Base-by-base conservation (phyloP, 1,140 invertebrate genomes). In the Globodera ellingtonae region DNA sequence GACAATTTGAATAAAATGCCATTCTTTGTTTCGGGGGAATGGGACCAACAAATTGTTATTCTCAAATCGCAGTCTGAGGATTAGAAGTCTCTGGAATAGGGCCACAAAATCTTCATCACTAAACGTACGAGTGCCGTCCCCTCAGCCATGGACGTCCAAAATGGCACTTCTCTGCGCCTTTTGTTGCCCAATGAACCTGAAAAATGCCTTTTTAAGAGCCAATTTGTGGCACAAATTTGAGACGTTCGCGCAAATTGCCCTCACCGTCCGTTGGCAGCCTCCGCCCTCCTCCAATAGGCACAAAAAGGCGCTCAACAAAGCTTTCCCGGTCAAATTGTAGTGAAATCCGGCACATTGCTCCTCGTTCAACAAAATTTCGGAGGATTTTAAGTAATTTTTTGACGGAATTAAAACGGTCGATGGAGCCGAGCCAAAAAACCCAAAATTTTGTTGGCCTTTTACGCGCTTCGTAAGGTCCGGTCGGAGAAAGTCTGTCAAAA, bases 221-320 rank as follows among this genome's bases (percentile, higher is more conserved):
- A 35, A 35, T 35, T 35, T 35, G 35, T 35, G 35, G 2, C 35
- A 35, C 35, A 35, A 35, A 66, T 18, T 47, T 21, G 24, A 46
- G 35, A 46, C 35, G 18, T 35, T 71, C 69, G 35, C 9, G 18
- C 9, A 24, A 59, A 71, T 50, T 70, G 21, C 9, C 35, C 56
- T 77, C 78, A 82, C 82, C 48, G 83, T 67, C 24, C 82, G 44
- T 85, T 86, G 78, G 69, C 84, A 85, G 10, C 65, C 81, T 18
- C 84, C 84, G 21, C 75, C 83, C 72, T 81, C 62, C 52, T 85
- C 84, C 78, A 85, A 78, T 24, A 85, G 73, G 70, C 84, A 85
- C 48, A 85, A 65, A 66, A 85, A 85, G 10, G 50, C 74, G n/a
- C 79, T 85, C 7, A 85, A 50, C 59, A 59, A 50, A 44, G 86